These are phyloP conservation scores for Eriocheir sinensis DNA, from an alignment of 1,140 invertebrate species.

Conservation along the genomic window DNA sequence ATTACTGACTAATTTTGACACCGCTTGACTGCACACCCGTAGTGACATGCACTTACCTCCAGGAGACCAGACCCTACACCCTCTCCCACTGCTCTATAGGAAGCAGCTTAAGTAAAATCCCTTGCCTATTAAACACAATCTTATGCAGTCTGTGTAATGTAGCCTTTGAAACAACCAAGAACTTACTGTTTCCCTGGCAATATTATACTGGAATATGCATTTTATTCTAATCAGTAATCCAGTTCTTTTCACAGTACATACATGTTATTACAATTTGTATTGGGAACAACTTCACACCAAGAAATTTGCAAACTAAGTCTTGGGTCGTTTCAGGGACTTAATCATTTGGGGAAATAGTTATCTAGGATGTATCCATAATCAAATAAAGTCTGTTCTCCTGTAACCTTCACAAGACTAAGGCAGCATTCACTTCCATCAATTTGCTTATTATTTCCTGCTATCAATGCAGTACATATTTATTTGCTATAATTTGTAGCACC, in stretches of 20 bases:
- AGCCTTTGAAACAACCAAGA: neutral
- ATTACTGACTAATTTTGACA: neutral
- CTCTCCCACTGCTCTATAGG: neutral
- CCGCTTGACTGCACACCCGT: neutral
- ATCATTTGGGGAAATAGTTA: too few species aligned
- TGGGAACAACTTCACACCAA: neutral
- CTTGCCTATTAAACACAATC: neutral
- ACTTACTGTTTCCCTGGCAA: neutral
- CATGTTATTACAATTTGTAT: too few species aligned
- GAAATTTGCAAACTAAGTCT: neutral
- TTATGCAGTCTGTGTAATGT: neutral
- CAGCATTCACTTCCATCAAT: neutral
- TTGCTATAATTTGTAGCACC: neutral
- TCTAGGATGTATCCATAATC: neutral
- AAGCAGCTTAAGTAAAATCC: slow-evolving; percentile 22
- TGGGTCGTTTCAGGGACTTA: too few species aligned
- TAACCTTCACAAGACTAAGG: slow-evolving; percentile 30
- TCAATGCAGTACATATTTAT: neutral
- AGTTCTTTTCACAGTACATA: neutral
- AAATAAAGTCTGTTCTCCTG: neutral
- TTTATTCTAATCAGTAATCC: neutral
- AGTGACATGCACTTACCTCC: neutral
- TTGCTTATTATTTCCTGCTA: neutral
- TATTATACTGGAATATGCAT: neutral
- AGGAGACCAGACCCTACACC: neutral